These are phyloP conservation scores for Apis mellifera DNA, from an alignment of 1,140 invertebrate species.

Conservation along the genomic window Amel_HAv3.1 CM009940.2:9274501-9275000, in stretches of 20 bases:
- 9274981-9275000: constrained; percentile 43
- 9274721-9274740: neutral
- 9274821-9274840: constrained; percentile 13
- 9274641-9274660: constrained; percentile 57
- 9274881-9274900: constrained; percentile 18
- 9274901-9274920: constrained; percentile 20
- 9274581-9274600: constrained; percentile 92
- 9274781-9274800: neutral
- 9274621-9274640: constrained; percentile 52
- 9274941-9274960: too few relatives aligned
- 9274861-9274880: too few relatives aligned
- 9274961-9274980: too few relatives aligned
- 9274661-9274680: constrained; percentile 64
- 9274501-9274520: constrained; percentile 76
- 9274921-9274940: constrained; percentile 38
- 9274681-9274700: constrained; percentile 46
- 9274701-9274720: constrained; percentile 10
- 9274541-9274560: constrained; percentile 84
- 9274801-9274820: neutral
- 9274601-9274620: constrained; percentile 93
- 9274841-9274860: neutral
- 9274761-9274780: neutral
- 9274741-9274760: constrained; percentile 1
- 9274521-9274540: constrained; percentile 78
- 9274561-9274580: constrained; percentile 87